Evolutionary conservation across 2,797 vertebrate genomes (phyloP), one percentile per base, ranked within the genome.

Genomic region (Dromococcyx pavoninus): DNA sequence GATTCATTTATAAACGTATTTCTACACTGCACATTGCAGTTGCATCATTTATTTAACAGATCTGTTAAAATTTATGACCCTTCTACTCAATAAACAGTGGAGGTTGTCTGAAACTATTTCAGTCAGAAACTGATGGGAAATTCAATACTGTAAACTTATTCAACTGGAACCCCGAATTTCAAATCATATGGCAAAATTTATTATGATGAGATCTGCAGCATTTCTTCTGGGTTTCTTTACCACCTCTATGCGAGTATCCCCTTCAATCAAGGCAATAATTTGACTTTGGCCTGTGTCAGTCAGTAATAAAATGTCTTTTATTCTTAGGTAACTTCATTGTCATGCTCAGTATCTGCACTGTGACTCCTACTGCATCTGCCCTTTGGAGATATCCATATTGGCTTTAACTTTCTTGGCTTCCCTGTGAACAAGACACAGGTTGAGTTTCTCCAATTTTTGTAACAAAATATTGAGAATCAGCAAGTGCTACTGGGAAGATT

Each of bases 161-260:
- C 73, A 93, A 73, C 54, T 90, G 90, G 66, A 94, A 94, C 93
- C 54, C 32, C 67, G 83, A 75, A 91, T 91, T 94, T 95, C 76
- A 90, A 95, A 96, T 90, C 62, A 41, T 39, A 83, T 8, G 6
- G 62, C 35, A 90, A 88, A 95, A 94, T 91, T 87, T 94, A 88
- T 94, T 94, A 76, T 62, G 91, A 78, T 39, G 43, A 94, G 51
- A 79, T 81, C n/a, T 75, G 66, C 60, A 84, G 86, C 60, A 88
- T 50, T 80, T 89, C 64, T 76, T 41, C 72, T 83, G 60, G 75
- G 91, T 82, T 91, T 72, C 94, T 95, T 77, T 79, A 57, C 22
- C 48, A 88, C 25, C 70, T 66, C 60, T 43, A 50, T 2, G 9
- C 51, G 88, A 83, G n/a, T 56, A 79, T 17, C 16, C 25, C 74